phyloP scores from a whole-genome alignment of 2,113 vertebrate genomes.

The Sinocyclocheilus rhinocerous region DNA sequence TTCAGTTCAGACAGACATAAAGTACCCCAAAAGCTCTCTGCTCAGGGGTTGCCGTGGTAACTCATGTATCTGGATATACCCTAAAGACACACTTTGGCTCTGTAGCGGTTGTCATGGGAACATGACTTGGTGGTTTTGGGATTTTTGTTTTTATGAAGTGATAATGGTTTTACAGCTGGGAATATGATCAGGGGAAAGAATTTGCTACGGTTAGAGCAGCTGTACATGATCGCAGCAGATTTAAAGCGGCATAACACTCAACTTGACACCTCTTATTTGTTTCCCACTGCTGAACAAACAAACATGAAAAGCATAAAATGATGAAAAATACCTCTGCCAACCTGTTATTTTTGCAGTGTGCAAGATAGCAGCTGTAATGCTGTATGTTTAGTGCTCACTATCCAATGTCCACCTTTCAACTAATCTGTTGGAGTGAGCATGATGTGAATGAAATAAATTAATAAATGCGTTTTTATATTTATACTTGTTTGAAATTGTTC shows the following conservation, averaged over 20 bases:
- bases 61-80: background rate
- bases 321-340: background rate
- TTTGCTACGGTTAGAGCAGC: background rate
- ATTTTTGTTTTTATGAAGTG: background rate
- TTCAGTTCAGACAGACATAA: background rate
- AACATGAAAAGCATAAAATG: background rate
- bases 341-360: background rate
- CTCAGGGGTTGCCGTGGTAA: conserved; percentile 40
- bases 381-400: background rate
- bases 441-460: background rate
- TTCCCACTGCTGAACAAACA: background rate
- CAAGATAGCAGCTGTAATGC: background rate
- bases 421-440: background rate
- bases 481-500: no score
- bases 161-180: background rate
- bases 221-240: background rate
- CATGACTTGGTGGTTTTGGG: background rate
- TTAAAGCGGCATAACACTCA: background rate
- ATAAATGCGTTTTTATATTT: background rate
- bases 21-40: conserved; percentile 19
- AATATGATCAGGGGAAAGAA: conserved; percentile 3
- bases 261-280: background rate
- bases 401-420: background rate
- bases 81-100: background rate
- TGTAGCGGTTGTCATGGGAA: conserved; percentile 36